Conservation (phyloP, 2,888 invertebrate species). For the Cantharis lateralis region DNA sequence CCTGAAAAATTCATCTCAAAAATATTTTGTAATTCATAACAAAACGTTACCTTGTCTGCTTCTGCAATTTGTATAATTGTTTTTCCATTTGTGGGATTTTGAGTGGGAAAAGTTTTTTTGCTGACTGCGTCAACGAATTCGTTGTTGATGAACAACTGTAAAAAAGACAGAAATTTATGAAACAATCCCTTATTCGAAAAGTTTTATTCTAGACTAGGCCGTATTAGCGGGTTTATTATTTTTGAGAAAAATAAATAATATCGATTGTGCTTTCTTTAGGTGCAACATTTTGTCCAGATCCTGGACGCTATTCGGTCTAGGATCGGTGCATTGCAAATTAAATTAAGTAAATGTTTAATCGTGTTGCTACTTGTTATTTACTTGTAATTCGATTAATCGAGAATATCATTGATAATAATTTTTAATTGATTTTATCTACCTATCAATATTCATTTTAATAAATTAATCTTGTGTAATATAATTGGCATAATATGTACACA, state of each 20-base stretch:
- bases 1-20: constrained; percentile 56
- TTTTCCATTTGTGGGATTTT: constrained; percentile 81
- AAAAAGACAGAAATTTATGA: constrained; percentile 24
- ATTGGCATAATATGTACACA: too few species aligned
- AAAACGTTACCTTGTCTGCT: constrained; percentile 73
- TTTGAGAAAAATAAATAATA: too few species aligned
- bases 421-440: not conserved
- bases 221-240: too few species aligned
- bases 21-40: not conserved
- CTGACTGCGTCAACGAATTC: constrained; percentile 80
- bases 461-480: not conserved
- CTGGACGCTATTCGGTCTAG: too few species aligned
- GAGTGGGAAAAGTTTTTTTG: constrained; percentile 83
- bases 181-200: not conserved
- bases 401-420: not conserved
- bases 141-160: constrained; percentile 82
- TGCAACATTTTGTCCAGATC: too few species aligned
- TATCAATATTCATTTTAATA: not conserved
- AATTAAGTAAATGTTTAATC: too few species aligned
- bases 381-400: not conserved
- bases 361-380: not conserved
- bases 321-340: too few species aligned
- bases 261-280: too few species aligned
- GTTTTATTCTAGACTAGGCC: too few species aligned
- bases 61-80: constrained; percentile 79